phyloP scores from a whole-genome alignment of 2,113 vertebrate species.

The Tor tambroides region DNA sequence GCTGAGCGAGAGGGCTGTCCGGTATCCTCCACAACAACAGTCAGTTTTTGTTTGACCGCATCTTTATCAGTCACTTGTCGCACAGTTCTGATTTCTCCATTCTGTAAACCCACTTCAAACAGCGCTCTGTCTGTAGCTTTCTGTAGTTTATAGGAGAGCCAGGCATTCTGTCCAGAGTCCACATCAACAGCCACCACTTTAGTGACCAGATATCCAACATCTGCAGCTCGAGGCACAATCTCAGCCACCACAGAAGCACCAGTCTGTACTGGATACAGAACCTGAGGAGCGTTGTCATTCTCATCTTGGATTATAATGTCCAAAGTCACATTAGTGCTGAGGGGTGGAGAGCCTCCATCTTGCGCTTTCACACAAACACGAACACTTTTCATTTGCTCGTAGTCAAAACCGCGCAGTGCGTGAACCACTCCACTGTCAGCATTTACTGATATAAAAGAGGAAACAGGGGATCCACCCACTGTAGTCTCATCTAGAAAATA shows the following conservation, averaged over 20 bases:
- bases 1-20: constrained; percentile 47
- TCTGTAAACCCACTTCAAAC: constrained; percentile 43
- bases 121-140: constrained; percentile 40
- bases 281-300: constrained; percentile 41
- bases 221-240: constrained; percentile 41
- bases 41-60: constrained; percentile 33
- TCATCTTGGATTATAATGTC: constrained; percentile 60
- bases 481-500: constrained; percentile 46
- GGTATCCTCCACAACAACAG: constrained; percentile 47
- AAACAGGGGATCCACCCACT: neutral
- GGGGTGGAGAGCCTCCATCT: constrained; percentile 53
- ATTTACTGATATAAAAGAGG: constrained; percentile 47
- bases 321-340: constrained; percentile 47
- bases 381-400: constrained; percentile 49
- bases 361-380: constrained; percentile 44
- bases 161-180: constrained; percentile 41
- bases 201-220: constrained; percentile 41
- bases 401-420: constrained; percentile 50
- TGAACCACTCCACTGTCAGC: constrained; percentile 48
- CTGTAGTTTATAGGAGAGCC: constrained; percentile 44
- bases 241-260: constrained; percentile 29
- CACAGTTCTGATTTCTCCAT: constrained; percentile 42
- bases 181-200: constrained; percentile 46
- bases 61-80: constrained; percentile 44
- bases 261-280: constrained; percentile 39